Evolutionary conservation across 2,113 vertebrate genomes (phyloP), one percentile per base, ranked within the genome.

Genomic region (Propithecus coquereli): DNA sequence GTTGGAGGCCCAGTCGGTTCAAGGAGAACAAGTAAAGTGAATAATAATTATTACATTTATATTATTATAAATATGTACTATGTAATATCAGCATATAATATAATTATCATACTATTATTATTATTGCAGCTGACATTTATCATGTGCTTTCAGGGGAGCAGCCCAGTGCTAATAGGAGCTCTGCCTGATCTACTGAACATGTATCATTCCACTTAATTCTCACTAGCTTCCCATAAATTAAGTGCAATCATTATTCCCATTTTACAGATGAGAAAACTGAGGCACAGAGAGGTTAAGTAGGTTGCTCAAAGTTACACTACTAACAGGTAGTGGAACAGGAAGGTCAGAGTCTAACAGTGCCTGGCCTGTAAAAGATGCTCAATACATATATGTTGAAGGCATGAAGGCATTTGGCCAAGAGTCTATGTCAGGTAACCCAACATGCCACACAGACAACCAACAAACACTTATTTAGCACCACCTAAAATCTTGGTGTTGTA

Each of bases 21-120:
- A 93, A 97, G 92, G 96, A 95, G 94, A 98, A 94, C 98, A 98
- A 98, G 98, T 97, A 97, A 97, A 17, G 6, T 32, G 76, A 96
- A 76, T n/a, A 92, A 95, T 18, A 94, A 84, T 92, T 90, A 77
- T n/a, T 68, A 86, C 96, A 91, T 63, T 93, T 90, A 57, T 57
- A 66, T 54, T 93, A 94, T 68, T 76, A 71, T 76, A 82, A 92
- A 96, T 90, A 89, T 27, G 73, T 32, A 80, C 68, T 81, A 76
- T 61, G 59, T 45, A 63, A 27, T 70, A 82, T 50, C 79, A 82
- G n/a, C 82, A 86, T 40, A 65, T 54, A 52, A 40, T 82, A 9
- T 34, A 65, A 87, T 61, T 37, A 87, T 43, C 12, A 66, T 73
- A 50, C 17, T 32, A 47, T 50, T 22, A 57, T 27, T 30, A 43